A percentile compares a stretch with the other conserved stretches of the same genome.
Conservation (phyloP, 2,797 vertebrate species). For the Trichosurus vulpecula region DNA sequence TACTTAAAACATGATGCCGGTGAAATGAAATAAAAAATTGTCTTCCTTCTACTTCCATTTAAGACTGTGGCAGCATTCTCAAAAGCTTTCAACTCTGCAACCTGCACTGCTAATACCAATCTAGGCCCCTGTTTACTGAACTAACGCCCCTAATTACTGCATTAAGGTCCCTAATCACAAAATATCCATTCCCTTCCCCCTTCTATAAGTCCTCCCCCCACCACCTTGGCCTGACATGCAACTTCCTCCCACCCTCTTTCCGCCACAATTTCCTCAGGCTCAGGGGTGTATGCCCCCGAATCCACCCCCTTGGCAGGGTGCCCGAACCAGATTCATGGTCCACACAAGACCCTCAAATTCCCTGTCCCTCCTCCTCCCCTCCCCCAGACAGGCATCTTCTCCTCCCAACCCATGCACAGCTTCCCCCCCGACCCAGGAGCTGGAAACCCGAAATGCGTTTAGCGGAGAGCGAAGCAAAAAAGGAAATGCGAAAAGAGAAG, state of each 20-base stretch:
- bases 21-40: neutral
- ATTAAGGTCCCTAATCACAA: slow-evolving; percentile 51
- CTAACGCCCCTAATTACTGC: slow-evolving; percentile 38
- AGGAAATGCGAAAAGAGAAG: slow-evolving; percentile 37
- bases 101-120: slow-evolving; percentile 56
- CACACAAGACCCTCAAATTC: slow-evolving; percentile 49
- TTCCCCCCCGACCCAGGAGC: slow-evolving; percentile 11
- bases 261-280: slow-evolving; percentile 44
- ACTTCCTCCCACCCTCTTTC: slow-evolving; percentile 58
- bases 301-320: neutral
- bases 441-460: slow-evolving; percentile 50
- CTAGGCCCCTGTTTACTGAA: slow-evolving; percentile 24
- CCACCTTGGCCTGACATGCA: slow-evolving; percentile 47
- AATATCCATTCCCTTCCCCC: slow-evolving; percentile 68
- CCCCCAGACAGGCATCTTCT: slow-evolving; percentile 74
- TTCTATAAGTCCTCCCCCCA: slow-evolving; percentile 61
- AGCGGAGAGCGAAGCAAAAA: slow-evolving; percentile 55
- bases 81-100: slow-evolving; percentile 50
- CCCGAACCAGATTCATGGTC: slow-evolving; percentile 5
- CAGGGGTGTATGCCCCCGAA: neutral
- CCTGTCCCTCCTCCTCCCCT: slow-evolving; percentile 55
- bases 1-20: slow-evolving; percentile 33
- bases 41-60: slow-evolving; percentile 45
- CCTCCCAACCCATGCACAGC: slow-evolving; percentile 56
- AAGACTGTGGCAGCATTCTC: slow-evolving; percentile 51